A percentile compares a stretch with the other conserved stretches of the same genome.
These are phyloP conservation scores for Dendrocopos noguchii DNA, from an alignment of 2,113 vertebrate genomes.

Conservation along the genomic window DNA sequence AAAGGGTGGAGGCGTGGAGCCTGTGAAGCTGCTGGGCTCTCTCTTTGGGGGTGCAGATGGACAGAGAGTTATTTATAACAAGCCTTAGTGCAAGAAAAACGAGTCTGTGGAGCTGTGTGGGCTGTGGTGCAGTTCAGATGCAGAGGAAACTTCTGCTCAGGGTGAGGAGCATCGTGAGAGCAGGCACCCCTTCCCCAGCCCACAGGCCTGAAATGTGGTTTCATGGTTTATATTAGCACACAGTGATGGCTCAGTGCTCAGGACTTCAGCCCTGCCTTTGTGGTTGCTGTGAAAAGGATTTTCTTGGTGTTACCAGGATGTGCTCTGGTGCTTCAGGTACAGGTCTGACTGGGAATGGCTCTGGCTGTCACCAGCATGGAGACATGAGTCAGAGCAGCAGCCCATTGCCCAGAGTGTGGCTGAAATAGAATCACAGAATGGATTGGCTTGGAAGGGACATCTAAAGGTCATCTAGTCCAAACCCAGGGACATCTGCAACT, in stretches of 20 bases:
- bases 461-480: neutral
- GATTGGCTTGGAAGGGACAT: neutral
- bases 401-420: fast-evolving
- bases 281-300: neutral
- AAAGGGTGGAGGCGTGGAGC: fast-evolving
- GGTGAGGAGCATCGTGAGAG: neutral
- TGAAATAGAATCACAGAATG: neutral
- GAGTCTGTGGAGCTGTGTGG: neutral
- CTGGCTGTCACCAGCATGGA: neutral
- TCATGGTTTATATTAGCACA: neutral
- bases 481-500: neutral
- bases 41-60: neutral
- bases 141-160: neutral
- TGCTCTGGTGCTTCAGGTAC: neutral
- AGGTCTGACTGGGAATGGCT: neutral
- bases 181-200: neutral
- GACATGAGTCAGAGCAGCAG: neutral
- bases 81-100: neutral
- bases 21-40: neutral
- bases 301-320: neutral
- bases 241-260: neutral
- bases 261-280: neutral
- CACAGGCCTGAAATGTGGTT: neutral
- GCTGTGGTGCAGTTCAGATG: neutral
- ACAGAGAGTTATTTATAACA: neutral